These are phyloP conservation scores for Patagioenas fasciata DNA, from an alignment of 2,113 vertebrate species.

Conservation along the genomic window DNA sequence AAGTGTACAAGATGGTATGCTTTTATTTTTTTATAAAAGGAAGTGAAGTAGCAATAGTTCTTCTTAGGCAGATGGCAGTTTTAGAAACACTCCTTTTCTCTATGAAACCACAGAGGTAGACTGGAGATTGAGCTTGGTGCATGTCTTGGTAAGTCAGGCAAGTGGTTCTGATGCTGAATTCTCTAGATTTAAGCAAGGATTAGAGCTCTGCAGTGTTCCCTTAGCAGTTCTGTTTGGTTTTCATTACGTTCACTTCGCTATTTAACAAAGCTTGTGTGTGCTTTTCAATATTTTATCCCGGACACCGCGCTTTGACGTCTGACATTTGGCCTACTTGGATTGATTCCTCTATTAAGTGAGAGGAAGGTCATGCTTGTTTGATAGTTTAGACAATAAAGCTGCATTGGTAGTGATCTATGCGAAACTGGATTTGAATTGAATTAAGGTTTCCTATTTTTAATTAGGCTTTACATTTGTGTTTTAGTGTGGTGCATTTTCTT, in stretches of 20 bases:
- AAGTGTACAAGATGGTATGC: not conserved
- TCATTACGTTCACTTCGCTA: not conserved
- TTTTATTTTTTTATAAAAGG: no score
- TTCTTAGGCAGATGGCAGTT: no score
- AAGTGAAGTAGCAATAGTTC: not conserved
- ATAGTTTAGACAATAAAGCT: not conserved
- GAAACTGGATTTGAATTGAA: not conserved
- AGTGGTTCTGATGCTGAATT: not conserved
- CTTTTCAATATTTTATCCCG: not conserved
- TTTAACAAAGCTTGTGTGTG: not conserved
- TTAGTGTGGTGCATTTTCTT: not conserved
- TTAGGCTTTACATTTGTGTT: not conserved
- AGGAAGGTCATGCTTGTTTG: not conserved
- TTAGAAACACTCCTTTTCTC: not conserved
- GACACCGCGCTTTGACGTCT: not conserved
- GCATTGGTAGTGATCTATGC: not conserved
- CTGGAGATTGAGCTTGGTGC: not conserved
- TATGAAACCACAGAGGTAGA: not conserved
- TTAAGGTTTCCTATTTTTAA: not conserved
- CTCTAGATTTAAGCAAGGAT: not conserved
- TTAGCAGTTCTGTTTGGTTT: not conserved
- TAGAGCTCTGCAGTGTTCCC: not conserved
- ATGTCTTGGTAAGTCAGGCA: not conserved
- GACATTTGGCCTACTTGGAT: conserved; percentile 18
- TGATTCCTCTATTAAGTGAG: not conserved